A percentile compares a stretch with the other conserved stretches of the same genome.
These are phyloP conservation scores for Pantala flavescens DNA, from an alignment of 1,140 invertebrate genomes.

Conservation along the genomic window DNA sequence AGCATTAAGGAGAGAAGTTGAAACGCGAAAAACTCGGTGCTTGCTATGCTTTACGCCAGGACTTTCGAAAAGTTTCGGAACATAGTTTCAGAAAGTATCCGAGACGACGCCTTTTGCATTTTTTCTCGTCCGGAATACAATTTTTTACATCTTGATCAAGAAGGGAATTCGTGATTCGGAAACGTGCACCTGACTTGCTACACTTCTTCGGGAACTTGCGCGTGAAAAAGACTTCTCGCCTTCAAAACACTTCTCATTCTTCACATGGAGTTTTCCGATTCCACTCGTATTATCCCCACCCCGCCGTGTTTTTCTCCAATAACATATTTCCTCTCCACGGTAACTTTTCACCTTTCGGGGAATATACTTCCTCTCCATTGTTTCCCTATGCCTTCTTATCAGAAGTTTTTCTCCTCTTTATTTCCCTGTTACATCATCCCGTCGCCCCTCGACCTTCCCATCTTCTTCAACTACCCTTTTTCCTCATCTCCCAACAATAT, in stretches of 20 bases:
- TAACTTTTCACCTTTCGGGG: background rate
- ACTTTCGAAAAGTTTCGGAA: too few species aligned
- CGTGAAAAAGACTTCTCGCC: background rate
- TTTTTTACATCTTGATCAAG: too few species aligned
- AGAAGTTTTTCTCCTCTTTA: background rate
- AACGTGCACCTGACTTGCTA: too few species aligned
- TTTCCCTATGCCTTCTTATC: slow-evolving; percentile 6
- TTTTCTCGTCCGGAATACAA: too few species aligned
- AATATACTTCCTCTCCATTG: slow-evolving; percentile 6
- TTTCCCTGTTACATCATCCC: background rate
- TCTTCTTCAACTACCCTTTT: background rate
- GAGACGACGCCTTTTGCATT: too few species aligned
- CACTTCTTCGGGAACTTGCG: too few species aligned
- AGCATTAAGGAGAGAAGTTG: too few species aligned
- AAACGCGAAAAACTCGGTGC: too few species aligned
- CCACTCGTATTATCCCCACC: background rate
- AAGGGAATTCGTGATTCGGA: too few species aligned
- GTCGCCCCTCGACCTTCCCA: background rate
- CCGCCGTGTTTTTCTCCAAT: background rate
- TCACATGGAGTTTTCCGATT: background rate
- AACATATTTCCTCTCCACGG: background rate
- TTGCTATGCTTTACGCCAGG: too few species aligned
- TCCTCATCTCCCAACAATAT: background rate
- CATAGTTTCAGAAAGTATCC: too few species aligned
- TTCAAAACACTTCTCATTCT: background rate